Conservation (phyloP, 2,888 invertebrate species). For the Panzeria rudis region DNA sequence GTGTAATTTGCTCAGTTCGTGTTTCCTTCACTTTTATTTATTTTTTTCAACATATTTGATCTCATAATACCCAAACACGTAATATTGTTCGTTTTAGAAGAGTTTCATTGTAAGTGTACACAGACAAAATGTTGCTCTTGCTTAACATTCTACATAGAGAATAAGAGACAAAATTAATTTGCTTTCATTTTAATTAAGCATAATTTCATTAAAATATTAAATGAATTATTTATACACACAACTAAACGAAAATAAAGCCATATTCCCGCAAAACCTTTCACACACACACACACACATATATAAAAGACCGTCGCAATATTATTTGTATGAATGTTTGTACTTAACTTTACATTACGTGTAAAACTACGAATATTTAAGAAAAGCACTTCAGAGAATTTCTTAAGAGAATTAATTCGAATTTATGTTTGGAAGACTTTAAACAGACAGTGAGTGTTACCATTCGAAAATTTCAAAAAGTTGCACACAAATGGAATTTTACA, state of each 20-base stretch:
- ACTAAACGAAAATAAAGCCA: no score
- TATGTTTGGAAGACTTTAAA: not conserved
- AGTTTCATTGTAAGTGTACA: not conserved
- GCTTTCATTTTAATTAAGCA: conserved; percentile 70
- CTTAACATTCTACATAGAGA: conserved; percentile 10
- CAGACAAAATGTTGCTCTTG: conserved; percentile 20
- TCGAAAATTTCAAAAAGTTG: no score
- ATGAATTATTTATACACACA: conserved; percentile 26
- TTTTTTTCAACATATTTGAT: not conserved
- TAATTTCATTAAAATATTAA: conserved; percentile 70
- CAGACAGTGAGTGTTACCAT: not conserved
- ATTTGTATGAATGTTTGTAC: no score
- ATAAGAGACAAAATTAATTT: conserved; percentile 64
- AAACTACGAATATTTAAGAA: not conserved
- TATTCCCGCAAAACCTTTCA: no score
- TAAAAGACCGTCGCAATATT: not conserved
- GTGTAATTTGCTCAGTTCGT: no score
- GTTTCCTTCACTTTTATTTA: no score
- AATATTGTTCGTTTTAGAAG: not conserved
- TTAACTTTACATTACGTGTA: not conserved
- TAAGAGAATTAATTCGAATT: not conserved
- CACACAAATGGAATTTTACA: no score
- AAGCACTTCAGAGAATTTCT: not conserved
- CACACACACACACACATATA: not conserved
- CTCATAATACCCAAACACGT: not conserved